phyloP scores from a whole-genome alignment of 92 coral and sea anemone species.

The Micromussa lordhowensis region DNA sequence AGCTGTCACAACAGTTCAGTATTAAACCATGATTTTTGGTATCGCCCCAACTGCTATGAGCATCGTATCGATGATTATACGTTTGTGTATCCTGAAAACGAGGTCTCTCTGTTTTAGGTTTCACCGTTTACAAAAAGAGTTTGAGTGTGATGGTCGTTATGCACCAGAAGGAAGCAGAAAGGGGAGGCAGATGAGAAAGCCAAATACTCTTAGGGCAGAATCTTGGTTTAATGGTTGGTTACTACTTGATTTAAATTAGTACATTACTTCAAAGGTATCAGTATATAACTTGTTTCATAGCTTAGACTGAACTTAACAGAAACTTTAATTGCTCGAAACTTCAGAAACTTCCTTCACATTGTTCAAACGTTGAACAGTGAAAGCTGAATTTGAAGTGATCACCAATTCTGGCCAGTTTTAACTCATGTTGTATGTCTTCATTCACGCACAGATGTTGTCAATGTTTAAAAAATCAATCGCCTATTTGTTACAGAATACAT shows the following conservation, averaged over 20 bases:
- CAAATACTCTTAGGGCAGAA: not conserved
- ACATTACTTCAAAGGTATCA: no score
- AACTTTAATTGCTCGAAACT: no score
- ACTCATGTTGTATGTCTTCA: not conserved
- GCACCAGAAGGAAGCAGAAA: not conserved
- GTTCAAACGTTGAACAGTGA: no score
- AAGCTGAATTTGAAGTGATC: no score
- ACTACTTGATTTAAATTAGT: no score
- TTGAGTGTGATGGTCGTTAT: not conserved
- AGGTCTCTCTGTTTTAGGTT: not conserved
- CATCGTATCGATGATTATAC: not conserved
- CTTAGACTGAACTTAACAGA: no score
- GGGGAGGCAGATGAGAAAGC: no score
- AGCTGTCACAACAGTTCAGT: slow-evolving; percentile 24
- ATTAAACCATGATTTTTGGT: slow-evolving; percentile 6
- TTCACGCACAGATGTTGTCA: not conserved
- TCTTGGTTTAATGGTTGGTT: not conserved
- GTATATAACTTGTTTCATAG: no score
- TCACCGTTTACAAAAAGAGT: not conserved
- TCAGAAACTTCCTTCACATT: no score
- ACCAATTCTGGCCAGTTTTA: no score
- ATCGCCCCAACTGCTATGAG: not conserved
- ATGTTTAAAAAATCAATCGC: not conserved
- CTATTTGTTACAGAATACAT: no score
- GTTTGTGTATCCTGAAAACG: no score